These are phyloP conservation scores for Junonia oenone DNA, from an alignment of 2,888 invertebrate species.

Conservation along the genomic window DNA sequence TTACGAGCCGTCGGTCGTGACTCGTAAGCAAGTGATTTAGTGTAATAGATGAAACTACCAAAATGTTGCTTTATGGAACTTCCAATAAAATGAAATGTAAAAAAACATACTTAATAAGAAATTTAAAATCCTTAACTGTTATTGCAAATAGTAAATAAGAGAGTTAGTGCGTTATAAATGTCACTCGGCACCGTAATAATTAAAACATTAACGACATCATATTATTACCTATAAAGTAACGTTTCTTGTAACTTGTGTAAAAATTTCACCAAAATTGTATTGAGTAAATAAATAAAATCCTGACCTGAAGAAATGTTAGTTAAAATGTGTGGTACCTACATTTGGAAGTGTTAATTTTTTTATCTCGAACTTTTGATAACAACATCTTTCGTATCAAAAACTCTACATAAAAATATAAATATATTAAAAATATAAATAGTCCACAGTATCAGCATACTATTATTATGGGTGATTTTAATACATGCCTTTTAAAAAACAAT, in stretches of 20 bases:
- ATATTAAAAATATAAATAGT: background rate
- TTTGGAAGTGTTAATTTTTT: too few relatives aligned
- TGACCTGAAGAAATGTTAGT: too few relatives aligned
- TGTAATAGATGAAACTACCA: too few relatives aligned
- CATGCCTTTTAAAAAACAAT: too few relatives aligned
- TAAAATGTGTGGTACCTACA: too few relatives aligned
- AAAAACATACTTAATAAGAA: background rate
- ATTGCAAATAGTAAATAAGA: slow-evolving; percentile 10
- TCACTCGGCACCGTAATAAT: slow-evolving; percentile 28
- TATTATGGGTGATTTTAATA: too few relatives aligned
- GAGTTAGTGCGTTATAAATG: slow-evolving; percentile 24
- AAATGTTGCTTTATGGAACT: too few relatives aligned
- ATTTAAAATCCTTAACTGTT: slow-evolving; percentile 15
- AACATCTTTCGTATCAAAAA: background rate
- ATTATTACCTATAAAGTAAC: slow-evolving; percentile 12
- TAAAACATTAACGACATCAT: slow-evolving; percentile 27
- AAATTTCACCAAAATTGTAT: background rate
- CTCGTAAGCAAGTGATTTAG: too few relatives aligned
- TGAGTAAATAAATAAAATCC: too few relatives aligned
- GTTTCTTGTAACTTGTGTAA: slow-evolving; percentile 16
- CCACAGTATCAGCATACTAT: too few relatives aligned
- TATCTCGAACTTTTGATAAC: too few relatives aligned
- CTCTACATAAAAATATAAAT: background rate
- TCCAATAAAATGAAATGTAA: background rate
- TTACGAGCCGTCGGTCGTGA: too few relatives aligned